Base-by-base conservation (phyloP, 2,888 invertebrate genomes). In the Aquatica leii region DNA sequence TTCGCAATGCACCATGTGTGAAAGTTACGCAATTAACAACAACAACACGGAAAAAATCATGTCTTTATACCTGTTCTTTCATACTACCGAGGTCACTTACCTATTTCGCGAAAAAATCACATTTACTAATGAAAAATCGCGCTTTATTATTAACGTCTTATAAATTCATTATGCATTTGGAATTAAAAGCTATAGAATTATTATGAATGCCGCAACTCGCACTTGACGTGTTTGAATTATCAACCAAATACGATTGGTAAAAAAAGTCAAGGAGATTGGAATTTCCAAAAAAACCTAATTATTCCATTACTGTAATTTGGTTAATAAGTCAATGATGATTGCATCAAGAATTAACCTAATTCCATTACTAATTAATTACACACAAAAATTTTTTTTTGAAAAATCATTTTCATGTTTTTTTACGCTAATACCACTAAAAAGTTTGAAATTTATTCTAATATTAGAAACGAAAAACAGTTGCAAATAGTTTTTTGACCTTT, bases 41-140 rank as follows among this genome's bases (percentile, higher is more conserved):
- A 34, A 41, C 49, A 49, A 12, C 46, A 52, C 53, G 54, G 49
- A 53, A 60, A 55, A 18, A 41, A 12, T 49, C 15, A 21, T 50
- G 40, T 62, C 34, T 52, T 51, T 52, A 24, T 37, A 57, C 56
- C 37, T 37, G 51, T 57, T 62, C 51, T 51, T 40, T 46, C 12
- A 11, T 18, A 20, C n/a, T 11, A 20, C 20, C 11, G 20, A 48
- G 62, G 62, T 62, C 62, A 58, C 53, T 62, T 58, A 58, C 62
- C 62, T 53, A 58, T 46, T 46, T 17, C 11, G n/a, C 46, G 18
- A 18, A 46, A 46, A 17, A 20, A 20, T 46, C 14, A 46, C 46
- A 46, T 46, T 46, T 18, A 18, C 46, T 18, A 20, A 46, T 18
- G 18, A 37, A 37, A 37, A n/a, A n/a, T 37, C n/a, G 12, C 37